Base-by-base conservation (phyloP, 2,888 invertebrate genomes). In the Lasioglossum figueresi region DNA sequence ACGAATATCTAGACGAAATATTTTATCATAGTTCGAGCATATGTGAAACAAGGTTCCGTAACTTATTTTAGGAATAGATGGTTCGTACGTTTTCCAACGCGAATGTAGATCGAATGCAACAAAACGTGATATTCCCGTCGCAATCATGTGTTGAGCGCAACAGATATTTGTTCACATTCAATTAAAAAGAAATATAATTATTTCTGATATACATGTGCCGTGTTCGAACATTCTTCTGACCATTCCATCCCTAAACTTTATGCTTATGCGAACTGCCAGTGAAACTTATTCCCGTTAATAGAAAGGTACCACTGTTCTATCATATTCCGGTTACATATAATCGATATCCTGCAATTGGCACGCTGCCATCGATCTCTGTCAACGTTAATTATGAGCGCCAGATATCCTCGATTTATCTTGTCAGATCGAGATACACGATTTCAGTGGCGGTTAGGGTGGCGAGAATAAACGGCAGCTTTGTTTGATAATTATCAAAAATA, bases 401-500 rank as follows among this genome's bases (percentile, higher is more conserved):
- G 27, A 52, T 52, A 52, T 52, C 8, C 52, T 23, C 52, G 10
- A 59, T 59, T 59, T 12, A 4, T 59, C 27, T 59, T 14, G 4
- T 14, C 27, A 59, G 59, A 27, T 27, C 14, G 14, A 59, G 27
- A 27, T 14, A 1, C 4, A 14, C 27, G 27, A 59, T 16, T 14
- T 5, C 27, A 59, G 27, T 5, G 59, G 27, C 14, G 14, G 59
- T 5, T 14, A 16, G 14, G 27, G n/a, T 14, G 14, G 27, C 12
- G 59, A 14, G 27, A 59, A 59, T 59, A 16, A 59, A 59, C 27
- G 27, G 1, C 14, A 59, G 5, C 27, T 66, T 34, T 0, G 66
- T 31, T 66, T 34, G 31, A 40, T 82, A 74, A 79, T 87, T 88
- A 83, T 88, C 70, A 88, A 88, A 88, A 88, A 81, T 88, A 84